Evolutionary conservation across 2,888 invertebrate species (phyloP).

Genomic region (Mycalesis mineus): DNA sequence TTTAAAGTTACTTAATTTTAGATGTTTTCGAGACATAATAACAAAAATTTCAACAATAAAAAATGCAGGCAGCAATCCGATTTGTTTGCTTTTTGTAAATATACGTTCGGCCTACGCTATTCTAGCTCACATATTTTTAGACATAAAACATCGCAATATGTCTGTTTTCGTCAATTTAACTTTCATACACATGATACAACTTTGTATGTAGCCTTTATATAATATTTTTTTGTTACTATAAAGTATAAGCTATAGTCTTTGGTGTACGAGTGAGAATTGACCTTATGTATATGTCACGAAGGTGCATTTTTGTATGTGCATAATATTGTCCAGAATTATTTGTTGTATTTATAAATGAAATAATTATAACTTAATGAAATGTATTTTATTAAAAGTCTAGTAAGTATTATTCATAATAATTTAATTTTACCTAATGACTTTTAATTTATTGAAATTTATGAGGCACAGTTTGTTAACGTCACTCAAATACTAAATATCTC

Average conservation of each 20-base stretch:
- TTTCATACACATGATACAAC: neutral
- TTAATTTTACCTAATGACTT: no score
- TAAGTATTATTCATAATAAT: no score
- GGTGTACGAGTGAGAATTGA: slow-evolving; percentile 2
- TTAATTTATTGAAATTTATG: no score
- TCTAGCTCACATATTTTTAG: no score
- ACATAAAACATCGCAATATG: neutral
- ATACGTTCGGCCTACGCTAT: no score
- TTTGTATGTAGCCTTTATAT: neutral
- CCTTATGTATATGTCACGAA: neutral
- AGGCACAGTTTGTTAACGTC: no score
- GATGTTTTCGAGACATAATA: no score
- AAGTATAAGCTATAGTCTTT: slow-evolving; percentile 1
- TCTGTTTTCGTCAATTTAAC: neutral
- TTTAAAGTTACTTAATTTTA: no score
- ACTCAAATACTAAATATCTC: no score
- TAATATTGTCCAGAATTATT: neutral
- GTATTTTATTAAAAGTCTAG: neutral
- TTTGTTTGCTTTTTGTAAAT: neutral
- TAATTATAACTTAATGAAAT: neutral
- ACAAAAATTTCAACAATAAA: no score
- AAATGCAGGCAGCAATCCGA: no score
- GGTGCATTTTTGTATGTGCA: slow-evolving; percentile 5
- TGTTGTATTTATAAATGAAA: neutral
- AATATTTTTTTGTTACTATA: slow-evolving; percentile 2